Evolutionary conservation across 2,888 invertebrate species (phyloP), one percentile per base, ranked within the genome.

Genomic region (Dinocampus coccinellae): DNA sequence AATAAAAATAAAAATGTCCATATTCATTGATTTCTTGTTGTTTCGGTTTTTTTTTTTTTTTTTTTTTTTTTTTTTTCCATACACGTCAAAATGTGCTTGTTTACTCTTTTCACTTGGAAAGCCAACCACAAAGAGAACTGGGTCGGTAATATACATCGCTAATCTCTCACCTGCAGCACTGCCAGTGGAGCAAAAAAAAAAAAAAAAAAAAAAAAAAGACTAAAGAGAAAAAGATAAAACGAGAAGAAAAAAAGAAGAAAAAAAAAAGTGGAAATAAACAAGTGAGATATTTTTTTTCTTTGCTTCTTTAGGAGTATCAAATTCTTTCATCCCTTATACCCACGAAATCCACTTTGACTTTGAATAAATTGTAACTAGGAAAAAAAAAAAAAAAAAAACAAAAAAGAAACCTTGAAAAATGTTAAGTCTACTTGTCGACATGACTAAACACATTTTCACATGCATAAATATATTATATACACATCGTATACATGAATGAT

Each of bases 101-200:
- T 39, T 39, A 39, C n/a, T 39, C 39, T 39, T 39, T n/a, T 39
- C 39, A 47, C 20, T 47, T 20, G 16, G 7, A 58, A 20, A 33
- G 16, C 16, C 58, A 10, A 7, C n/a, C 58, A 58, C 58, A 58
- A 58, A 58, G 58, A 34, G 58, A 58, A 34, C 58, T 58, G 16
- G 34, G 58, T 33, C 34, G 34, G n/a, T 58, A 33, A 58, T 58
- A 16, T 47, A 58, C 34, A 16, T 16, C 58, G 34, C 20, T 33
- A 4, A 58, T 58, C 34, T 55, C 55, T 58, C 58, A 58, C 58
- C 34, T 58, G 4, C n/a, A 29, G 34, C 58, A 33, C 16, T n/a
- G 16, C 6, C n/a, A 47, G 7, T 6, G 16, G 7, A 47, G 47
- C 47, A 4, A 7, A 16, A 47, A 16, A 3, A 47, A 47, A 4